Conservation (phyloP, 1,140 invertebrate species). For the Luehdorfia chinensis region DNA sequence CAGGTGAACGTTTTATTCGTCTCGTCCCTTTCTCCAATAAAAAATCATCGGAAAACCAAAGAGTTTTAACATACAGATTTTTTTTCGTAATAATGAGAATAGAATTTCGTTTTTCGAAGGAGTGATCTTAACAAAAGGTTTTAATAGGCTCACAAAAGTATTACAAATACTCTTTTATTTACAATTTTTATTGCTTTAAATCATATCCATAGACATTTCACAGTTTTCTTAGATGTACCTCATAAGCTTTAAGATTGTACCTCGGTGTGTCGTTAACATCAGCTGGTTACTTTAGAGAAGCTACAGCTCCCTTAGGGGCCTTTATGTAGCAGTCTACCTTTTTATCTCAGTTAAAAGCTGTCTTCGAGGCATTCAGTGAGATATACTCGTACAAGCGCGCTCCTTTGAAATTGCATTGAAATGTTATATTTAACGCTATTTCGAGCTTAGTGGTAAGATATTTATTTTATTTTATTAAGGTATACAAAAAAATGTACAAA, state of each 20-base stretch:
- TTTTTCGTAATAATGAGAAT: no score
- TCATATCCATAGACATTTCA: neutral
- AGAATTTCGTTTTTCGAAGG: no score
- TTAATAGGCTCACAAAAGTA: neutral
- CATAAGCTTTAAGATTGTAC: constrained; percentile 23
- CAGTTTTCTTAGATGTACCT: constrained; percentile 8
- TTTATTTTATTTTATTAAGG: no score
- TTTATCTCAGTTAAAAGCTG: constrained; percentile 42
- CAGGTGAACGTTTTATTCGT: no score
- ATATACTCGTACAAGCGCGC: constrained; percentile 28
- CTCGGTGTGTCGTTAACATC: constrained; percentile 33
- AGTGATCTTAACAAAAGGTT: no score
- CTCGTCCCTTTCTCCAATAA: no score
- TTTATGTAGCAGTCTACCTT: constrained; percentile 37
- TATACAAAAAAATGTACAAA: no score
- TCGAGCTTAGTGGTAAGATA: neutral
- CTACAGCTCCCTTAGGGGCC: constrained; percentile 34
- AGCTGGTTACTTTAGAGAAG: constrained; percentile 26
- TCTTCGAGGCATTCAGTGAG: constrained; percentile 31
- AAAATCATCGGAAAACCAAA: no score
- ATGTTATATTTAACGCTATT: constrained; percentile 14
- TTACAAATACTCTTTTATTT: neutral
- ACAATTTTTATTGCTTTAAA: neutral
- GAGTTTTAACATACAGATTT: no score
- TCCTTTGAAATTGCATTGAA: constrained; percentile 9